Base-by-base conservation (phyloP, 2,113 vertebrate genomes). In the Cyprinus carpio region DNA sequence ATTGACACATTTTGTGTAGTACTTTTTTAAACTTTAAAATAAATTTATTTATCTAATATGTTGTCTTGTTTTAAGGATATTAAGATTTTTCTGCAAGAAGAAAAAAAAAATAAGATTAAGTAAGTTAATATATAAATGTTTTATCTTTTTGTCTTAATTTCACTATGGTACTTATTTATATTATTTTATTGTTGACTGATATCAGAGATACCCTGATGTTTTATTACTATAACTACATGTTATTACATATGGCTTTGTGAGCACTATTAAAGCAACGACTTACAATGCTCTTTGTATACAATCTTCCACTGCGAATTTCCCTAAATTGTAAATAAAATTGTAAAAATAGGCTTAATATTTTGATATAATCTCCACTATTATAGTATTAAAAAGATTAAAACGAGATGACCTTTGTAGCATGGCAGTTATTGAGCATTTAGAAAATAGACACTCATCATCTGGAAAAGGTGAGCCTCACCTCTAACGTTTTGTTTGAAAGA, bases 381-480 rank as follows among this genome's bases (percentile, higher is more conserved):
- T 64, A 65, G 58, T 16, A 20, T 65, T 46, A 46, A 4, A 16
- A 64, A 80, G 58, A 80, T 46, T 43, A 20, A 64, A 80, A 46
- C 10, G 0, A 43, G 8, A 65, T 80, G n/a, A 29, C 12, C 56
- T 37, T 58, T 34, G 18, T 58, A 37, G 31, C 13, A 23, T 6
- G 23, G 31, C 54, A 40, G 16, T 81, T 67, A 49, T 46, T 56
- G 31, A 25, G 29, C 46, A 40, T 71, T 72, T 25, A 34, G 51
- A 16, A 2, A 82, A 69, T 51, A 6, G 18, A 23, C 43, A 31
- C 27, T 8, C 37, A 54, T 15, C 75, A 20, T 77, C 49, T 34
- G 25, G n/a, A 49, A 60, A 20, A 25, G 2, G 3, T 34, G 10
- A 54, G 64, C 81, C 81, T 82, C 81, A 49, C 81, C 81, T 82